Base-by-base conservation (phyloP, 2,113 vertebrate species). In the Sinosuthora webbiana region DNA sequence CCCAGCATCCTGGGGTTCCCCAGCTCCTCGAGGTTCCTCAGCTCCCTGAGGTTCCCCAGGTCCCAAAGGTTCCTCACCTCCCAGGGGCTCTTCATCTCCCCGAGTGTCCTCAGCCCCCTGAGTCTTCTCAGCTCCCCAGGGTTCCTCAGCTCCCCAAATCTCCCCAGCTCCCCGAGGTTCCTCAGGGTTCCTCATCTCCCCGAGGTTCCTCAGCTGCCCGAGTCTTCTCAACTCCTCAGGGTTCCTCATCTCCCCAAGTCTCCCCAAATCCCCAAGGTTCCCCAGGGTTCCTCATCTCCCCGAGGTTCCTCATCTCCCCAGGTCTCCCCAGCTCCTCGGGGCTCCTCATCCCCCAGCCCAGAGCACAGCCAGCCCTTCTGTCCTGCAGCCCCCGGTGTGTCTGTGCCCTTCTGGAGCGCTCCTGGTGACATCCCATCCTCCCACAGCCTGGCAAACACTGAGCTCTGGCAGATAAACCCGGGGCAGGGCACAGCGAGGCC, bases 361-460 rank as follows among this genome's bases (percentile, higher is more conserved):
- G 27, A 3, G 31, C 3, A 0, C 33, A 13, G 6, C 33, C 55
- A 30, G 30, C 9, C 0, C 35, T 11, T 3, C 5, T 5, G 8
- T 21, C 45, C 56, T 9, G 31, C 31, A 16, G n/a, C 60, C 7
- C 4, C 17, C 0, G 3, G 30, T 1, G 0, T 2, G 2, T 20
- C 25, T 9, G 7, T 2, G 11, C 4, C 13, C 77, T 24, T 24
- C 3, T 7, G 45, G 55, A 60, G 59, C 2, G 33, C 59, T 50
- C 18, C n/a, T 35, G 60, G n/a, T 22, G 70, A 7, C 3, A 23
- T 49, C n/a, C n/a, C 9, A 0, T 11, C 33, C 30, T 44, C 77
- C 39, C 37, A 0, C 45, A 59, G 84, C 68, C 76, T 4, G 41
- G 8, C 28, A 50, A 28, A 13, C 4, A 0, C 80, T n/a, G 11